Conservation (phyloP, 2,888 invertebrate species). For the Resseliella maxima region DNA sequence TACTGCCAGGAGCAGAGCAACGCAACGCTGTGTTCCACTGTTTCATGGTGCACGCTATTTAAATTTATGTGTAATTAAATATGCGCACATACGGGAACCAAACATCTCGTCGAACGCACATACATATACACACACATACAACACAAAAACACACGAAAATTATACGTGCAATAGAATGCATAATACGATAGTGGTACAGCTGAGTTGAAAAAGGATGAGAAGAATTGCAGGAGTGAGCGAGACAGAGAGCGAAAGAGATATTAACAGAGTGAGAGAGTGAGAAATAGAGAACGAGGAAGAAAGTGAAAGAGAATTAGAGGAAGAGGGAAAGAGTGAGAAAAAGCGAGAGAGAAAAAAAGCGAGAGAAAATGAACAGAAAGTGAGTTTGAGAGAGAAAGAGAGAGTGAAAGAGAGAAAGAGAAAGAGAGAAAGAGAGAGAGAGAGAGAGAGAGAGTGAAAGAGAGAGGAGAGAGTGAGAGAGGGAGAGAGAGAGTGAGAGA, state of each 20-base stretch:
- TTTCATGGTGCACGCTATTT: constrained; percentile 27
- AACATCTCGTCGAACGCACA: not conserved
- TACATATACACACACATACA: too few species aligned
- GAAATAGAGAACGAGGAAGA: not conserved
- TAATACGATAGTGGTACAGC: too few species aligned
- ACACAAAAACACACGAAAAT: not conserved
- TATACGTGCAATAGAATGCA: not conserved
- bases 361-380: too few species aligned
- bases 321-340: not conserved
- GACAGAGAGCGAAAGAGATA: not conserved
- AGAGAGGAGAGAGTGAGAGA: not conserved
- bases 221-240: not conserved
- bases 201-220: too few species aligned
- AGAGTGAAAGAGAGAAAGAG: not conserved
- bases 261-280: not conserved
- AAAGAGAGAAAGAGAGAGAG: not conserved
- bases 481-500: not conserved
- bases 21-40: not conserved
- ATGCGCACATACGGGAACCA: constrained; percentile 51
- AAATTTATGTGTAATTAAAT: constrained; percentile 51
- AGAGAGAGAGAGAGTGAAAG: too few species aligned
- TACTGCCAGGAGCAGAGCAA: constrained; percentile 22
- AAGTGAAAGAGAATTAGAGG: not conserved
- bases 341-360: too few species aligned
- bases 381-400: not conserved